A percentile compares a stretch with the other conserved stretches of the same genome.
Conservation (phyloP, 2,797 vertebrate species). For the Pipistrellus pipistrellus region DNA sequence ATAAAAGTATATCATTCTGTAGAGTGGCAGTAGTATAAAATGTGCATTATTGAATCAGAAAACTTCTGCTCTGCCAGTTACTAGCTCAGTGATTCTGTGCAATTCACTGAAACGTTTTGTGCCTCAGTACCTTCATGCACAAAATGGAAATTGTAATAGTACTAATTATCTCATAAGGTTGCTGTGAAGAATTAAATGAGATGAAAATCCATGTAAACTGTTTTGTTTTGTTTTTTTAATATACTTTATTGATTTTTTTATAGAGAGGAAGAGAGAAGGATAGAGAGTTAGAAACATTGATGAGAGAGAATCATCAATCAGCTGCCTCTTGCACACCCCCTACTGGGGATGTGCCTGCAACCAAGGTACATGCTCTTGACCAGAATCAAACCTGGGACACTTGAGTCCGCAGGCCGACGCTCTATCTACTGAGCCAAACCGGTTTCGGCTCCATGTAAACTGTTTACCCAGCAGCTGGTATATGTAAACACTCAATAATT, state of each 20-base stretch:
- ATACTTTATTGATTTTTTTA: too few relatives aligned
- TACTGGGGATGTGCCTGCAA: too few relatives aligned
- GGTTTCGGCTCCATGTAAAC: too few relatives aligned
- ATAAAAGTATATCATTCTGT: neutral
- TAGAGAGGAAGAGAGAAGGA: too few relatives aligned
- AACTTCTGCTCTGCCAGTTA: neutral
- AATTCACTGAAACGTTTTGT: neutral
- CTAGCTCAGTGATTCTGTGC: neutral
- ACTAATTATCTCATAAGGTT: neutral
- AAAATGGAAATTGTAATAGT: neutral
- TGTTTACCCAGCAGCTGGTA: neutral
- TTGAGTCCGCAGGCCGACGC: too few relatives aligned
- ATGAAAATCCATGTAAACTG: neutral
- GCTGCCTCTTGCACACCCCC: too few relatives aligned
- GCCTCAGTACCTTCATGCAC: neutral
- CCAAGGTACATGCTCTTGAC: too few relatives aligned
- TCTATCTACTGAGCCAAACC: too few relatives aligned
- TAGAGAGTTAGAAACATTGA: too few relatives aligned
- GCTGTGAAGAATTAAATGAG: neutral
- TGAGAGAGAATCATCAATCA: too few relatives aligned
- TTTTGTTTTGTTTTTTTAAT: too few relatives aligned
- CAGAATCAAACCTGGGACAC: too few relatives aligned
- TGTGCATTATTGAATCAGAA: neutral
- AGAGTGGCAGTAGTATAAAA: neutral
- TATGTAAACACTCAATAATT: neutral